These are phyloP conservation scores for Ctenodactylus gundi DNA, from an alignment of 2,113 vertebrate species.

Conservation along the genomic window DNA sequence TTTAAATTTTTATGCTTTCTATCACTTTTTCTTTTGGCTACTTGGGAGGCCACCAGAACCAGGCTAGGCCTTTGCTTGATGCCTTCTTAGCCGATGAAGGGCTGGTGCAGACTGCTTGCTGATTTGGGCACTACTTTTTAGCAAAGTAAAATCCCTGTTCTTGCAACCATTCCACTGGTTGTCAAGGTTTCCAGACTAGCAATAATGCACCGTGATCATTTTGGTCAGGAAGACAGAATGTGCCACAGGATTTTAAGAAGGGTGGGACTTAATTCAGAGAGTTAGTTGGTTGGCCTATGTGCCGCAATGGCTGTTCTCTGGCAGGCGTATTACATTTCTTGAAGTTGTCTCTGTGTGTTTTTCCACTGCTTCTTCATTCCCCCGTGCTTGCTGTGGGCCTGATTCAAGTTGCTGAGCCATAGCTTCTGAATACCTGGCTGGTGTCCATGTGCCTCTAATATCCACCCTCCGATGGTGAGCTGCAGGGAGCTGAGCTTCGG, in stretches of 20 bases:
- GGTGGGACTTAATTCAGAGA: not conserved
- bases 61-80: not conserved
- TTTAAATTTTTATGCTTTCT: not conserved
- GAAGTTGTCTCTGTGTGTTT: not conserved
- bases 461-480: conserved; percentile 8
- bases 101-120: not conserved
- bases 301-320: not conserved
- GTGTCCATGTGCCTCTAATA: conserved; percentile 4
- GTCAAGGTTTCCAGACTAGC: not conserved
- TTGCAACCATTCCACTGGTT: not conserved
- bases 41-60: not conserved
- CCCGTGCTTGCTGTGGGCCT: not conserved
- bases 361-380: not conserved
- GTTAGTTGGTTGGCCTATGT: not conserved
- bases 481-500: not conserved
- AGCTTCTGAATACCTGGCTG: conserved; percentile 31
- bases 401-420: conserved; percentile 50
- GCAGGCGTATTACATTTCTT: conserved; percentile 11
- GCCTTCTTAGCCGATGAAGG: not conserved
- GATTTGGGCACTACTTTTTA: not conserved
- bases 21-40: not conserved
- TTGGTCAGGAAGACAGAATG: conserved; percentile 17
- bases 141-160: not conserved
- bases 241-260: conserved; percentile 17
- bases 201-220: not conserved